phyloP scores from a whole-genome alignment of 2,113 vertebrate species.

The Mastomys natalensis region DNA sequence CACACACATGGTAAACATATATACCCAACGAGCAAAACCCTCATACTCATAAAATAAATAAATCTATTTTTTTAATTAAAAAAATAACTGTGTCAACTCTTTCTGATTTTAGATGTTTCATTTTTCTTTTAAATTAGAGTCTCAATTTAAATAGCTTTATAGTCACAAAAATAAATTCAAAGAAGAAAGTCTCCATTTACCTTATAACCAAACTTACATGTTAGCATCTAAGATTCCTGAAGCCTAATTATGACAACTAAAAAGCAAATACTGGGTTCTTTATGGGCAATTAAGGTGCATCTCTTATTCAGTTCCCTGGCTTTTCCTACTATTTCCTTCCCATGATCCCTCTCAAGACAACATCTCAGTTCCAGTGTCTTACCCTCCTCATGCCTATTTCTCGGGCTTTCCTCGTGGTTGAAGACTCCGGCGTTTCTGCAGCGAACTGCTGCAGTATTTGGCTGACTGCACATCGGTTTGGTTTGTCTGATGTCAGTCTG shows the following conservation, averaged over 20 bases:
- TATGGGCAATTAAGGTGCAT: neutral
- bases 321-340: neutral
- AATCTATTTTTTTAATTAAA: neutral
- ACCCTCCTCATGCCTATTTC: neutral
- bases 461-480: neutral
- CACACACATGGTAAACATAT: neutral
- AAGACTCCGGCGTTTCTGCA: neutral
- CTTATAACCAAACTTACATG: neutral
- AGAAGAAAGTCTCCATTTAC: neutral
- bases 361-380: neutral
- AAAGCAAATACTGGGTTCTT: neutral
- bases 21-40: neutral
- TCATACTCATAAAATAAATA: neutral
- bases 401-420: neutral
- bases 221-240: neutral
- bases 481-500: neutral
- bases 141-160: conserved; percentile 17
- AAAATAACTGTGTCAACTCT: neutral
- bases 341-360: neutral
- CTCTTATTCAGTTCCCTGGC: neutral
- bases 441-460: neutral
- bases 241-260: neutral
- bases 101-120: neutral
- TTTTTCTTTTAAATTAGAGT: conserved; percentile 37
- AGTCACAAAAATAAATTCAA: neutral